Conservation (phyloP, 2,797 vertebrate genomes). For the Myotis daubentonii region DNA sequence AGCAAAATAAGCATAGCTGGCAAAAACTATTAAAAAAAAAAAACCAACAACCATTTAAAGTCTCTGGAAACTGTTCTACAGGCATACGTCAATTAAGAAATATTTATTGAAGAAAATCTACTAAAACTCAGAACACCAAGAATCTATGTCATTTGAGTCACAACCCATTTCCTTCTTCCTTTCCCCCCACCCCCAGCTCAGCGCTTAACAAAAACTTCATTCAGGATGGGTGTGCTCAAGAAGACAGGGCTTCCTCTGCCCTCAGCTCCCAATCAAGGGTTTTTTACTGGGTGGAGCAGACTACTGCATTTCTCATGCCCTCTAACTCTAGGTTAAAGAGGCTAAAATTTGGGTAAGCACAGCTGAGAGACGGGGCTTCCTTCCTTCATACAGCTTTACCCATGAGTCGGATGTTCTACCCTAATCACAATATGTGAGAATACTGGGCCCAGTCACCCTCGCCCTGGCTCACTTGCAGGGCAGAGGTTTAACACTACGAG, state of each 20-base stretch:
- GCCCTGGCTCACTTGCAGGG: background rate
- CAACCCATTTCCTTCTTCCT: background rate
- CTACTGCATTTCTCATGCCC: background rate
- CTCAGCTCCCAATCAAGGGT: background rate
- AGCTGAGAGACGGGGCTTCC: background rate
- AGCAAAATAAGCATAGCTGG: background rate
- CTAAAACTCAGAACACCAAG: background rate
- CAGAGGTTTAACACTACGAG: background rate
- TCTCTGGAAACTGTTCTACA: background rate
- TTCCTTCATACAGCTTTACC: background rate
- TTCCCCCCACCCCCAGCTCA: background rate
- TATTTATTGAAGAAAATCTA: slow-evolving; percentile 41
- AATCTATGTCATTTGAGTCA: background rate
- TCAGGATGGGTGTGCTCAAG: background rate
- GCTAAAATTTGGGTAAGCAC: background rate
- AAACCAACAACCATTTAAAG: background rate
- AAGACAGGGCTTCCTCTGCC: background rate
- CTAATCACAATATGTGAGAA: background rate
- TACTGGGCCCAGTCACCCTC: background rate
- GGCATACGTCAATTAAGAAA: slow-evolving; percentile 9
- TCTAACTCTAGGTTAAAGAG: background rate
- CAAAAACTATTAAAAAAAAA: background rate
- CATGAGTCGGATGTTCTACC: background rate
- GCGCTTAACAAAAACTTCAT: background rate
- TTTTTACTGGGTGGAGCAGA: background rate